These are phyloP conservation scores for Anthrax anthrax DNA, from an alignment of 2,888 invertebrate species.

Conservation along the genomic window DNA sequence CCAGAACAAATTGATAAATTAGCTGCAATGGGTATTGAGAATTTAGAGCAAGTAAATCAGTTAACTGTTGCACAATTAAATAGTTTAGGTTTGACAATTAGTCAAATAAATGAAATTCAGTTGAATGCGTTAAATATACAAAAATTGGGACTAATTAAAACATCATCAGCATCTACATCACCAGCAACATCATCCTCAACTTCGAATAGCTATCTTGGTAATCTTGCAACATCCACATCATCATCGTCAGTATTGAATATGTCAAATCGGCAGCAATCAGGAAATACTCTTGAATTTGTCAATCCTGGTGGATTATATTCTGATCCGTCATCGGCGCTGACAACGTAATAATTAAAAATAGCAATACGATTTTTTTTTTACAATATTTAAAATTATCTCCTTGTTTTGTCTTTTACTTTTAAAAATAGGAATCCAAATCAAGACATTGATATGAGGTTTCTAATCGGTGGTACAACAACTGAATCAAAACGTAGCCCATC, in stretches of 20 bases:
- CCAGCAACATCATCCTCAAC: neutral
- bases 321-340: neutral
- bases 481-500: neutral
- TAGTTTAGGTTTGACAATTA: slow-evolving; percentile 43
- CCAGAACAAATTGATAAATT: slow-evolving; percentile 44
- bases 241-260: neutral
- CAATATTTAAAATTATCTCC: neutral
- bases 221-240: neutral
- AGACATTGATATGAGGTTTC: slow-evolving; percentile 26
- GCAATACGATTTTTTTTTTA: no score
- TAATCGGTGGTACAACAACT: slow-evolving; percentile 13
- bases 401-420: slow-evolving; percentile 9
- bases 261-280: neutral
- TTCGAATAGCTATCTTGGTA: neutral
- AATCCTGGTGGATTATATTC: neutral
- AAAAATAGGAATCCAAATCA: slow-evolving; percentile 7
- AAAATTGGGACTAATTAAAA: slow-evolving; percentile 35
- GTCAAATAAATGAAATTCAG: slow-evolving; percentile 47
- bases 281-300: neutral
- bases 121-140: slow-evolving; percentile 45
- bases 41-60: slow-evolving; percentile 45
- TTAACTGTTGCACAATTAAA: slow-evolving; percentile 45
- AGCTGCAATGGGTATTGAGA: slow-evolving; percentile 43
- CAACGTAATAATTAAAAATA: neutral
- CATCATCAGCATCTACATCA: neutral